phyloP scores from a whole-genome alignment of 1,140 invertebrate species.

The Hyphantria cunea region DNA sequence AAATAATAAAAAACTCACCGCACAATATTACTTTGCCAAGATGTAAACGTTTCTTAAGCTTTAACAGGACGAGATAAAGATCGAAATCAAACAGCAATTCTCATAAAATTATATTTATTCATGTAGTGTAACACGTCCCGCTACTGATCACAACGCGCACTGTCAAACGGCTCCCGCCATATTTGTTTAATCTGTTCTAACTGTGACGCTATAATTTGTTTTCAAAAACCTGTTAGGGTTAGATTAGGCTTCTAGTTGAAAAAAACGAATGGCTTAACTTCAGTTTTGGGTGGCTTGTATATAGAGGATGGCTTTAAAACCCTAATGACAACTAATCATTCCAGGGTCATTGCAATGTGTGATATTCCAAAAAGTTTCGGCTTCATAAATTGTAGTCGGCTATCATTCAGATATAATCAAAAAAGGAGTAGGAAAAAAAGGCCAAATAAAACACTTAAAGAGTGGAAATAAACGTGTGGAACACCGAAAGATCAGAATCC shows the following conservation, averaged over 20 bases:
- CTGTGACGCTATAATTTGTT: constrained; percentile 52
- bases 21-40: constrained; percentile 9
- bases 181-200: constrained; percentile 69
- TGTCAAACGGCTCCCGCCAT: constrained; percentile 57
- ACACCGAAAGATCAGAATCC: too few species aligned
- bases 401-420: too few species aligned
- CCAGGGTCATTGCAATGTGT: too few species aligned
- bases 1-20: constrained; percentile 51
- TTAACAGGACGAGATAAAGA: constrained; percentile 11
- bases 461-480: too few species aligned
- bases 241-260: constrained; percentile 45
- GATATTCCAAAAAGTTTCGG: too few species aligned
- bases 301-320: too few species aligned
- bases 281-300: too few species aligned
- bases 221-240: constrained; percentile 61
- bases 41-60: neutral
- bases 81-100: constrained; percentile 13
- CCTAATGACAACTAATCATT: too few species aligned
- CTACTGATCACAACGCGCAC: constrained; percentile 47
- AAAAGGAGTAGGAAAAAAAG: too few species aligned
- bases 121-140: constrained; percentile 32
- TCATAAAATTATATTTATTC: constrained; percentile 30
- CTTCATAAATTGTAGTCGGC: too few species aligned
- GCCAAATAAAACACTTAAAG: too few species aligned
- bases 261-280: too few species aligned